These are phyloP conservation scores for Myocastor coypus DNA, from an alignment of 2,113 vertebrate species.

Conservation along the genomic window DNA sequence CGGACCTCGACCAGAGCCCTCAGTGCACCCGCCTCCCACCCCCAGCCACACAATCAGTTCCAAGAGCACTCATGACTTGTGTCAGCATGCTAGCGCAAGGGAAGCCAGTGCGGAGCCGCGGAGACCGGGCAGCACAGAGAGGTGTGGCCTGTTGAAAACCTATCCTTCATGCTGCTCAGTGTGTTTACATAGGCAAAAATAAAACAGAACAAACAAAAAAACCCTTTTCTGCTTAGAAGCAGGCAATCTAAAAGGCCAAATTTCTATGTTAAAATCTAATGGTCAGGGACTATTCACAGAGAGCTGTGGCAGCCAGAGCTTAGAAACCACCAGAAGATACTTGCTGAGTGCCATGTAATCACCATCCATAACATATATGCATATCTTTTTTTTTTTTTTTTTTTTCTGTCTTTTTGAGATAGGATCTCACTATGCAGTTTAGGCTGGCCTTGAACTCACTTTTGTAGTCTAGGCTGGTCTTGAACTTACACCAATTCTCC, in stretches of 20 bases:
- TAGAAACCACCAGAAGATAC: not conserved
- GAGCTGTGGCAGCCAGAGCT: not conserved
- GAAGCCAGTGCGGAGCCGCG: not conserved
- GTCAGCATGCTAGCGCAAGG: not conserved
- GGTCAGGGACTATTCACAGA: slow-evolving; percentile 1
- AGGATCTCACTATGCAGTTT: no score
- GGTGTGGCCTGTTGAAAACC: not conserved
- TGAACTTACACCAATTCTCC: no score
- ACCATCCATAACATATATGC: not conserved
- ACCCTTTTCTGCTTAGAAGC: slow-evolving; percentile 21
- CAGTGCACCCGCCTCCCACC: not conserved
- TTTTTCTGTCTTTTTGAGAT: no score
- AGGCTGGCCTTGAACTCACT: no score
- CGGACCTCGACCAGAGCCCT: slow-evolving; percentile 11
- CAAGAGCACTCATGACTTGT: slow-evolving; percentile 3
- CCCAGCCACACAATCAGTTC: slow-evolving; percentile 24
- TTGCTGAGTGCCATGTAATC: not conserved
- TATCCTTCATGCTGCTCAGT: not conserved
- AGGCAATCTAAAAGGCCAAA: slow-evolving; percentile 31
- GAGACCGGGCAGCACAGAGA: not conserved
- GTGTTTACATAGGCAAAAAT: slow-evolving; percentile 19
- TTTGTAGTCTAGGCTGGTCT: no score
- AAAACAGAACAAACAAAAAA: not conserved
- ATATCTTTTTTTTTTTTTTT: no score
- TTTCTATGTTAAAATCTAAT: slow-evolving; percentile 21